These are phyloP conservation scores for Acheta domesticus DNA, from an alignment of 2,888 invertebrate genomes.

Conservation along the genomic window DNA sequence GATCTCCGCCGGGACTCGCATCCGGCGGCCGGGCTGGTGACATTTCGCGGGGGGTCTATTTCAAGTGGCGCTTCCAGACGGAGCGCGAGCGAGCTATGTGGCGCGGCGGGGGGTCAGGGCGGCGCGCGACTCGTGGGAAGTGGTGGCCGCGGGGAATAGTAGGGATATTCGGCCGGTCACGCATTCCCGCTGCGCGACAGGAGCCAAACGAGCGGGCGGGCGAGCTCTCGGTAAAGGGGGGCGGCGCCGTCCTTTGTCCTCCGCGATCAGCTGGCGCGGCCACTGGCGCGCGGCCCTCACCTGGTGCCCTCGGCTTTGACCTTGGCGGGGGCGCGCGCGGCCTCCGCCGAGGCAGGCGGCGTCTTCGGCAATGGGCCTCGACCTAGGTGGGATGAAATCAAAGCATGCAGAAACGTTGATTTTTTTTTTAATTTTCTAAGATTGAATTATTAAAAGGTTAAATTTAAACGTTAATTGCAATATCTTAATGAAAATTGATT, in stretches of 20 bases:
- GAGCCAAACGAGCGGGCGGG: neutral
- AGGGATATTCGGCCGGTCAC: neutral
- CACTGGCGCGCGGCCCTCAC: neutral
- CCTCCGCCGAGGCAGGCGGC: neutral
- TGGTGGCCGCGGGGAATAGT: neutral
- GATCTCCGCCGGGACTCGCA: no score
- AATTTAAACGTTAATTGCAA: no score
- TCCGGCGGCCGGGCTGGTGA: neutral
- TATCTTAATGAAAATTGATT: no score
- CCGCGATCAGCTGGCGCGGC: neutral
- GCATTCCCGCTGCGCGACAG: neutral
- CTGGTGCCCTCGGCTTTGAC: neutral
- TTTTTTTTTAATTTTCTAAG: no score
- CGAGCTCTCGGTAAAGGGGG: neutral
- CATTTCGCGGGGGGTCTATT: conserved; percentile 6
- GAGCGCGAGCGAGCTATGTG: neutral
- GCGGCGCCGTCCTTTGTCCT: neutral
- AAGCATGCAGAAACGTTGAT: no score
- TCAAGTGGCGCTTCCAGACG: neutral
- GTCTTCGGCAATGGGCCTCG: no score
- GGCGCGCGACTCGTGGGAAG: neutral
- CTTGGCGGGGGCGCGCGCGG: neutral
- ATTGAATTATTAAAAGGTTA: no score
- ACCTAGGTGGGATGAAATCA: no score
- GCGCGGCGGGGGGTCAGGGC: neutral